Percentiles rank a stretch among this genome's conserved stretches.
phyloP scores from a whole-genome alignment of 2,888 invertebrate genomes.

The Margaritifera margaritifera region DNA sequence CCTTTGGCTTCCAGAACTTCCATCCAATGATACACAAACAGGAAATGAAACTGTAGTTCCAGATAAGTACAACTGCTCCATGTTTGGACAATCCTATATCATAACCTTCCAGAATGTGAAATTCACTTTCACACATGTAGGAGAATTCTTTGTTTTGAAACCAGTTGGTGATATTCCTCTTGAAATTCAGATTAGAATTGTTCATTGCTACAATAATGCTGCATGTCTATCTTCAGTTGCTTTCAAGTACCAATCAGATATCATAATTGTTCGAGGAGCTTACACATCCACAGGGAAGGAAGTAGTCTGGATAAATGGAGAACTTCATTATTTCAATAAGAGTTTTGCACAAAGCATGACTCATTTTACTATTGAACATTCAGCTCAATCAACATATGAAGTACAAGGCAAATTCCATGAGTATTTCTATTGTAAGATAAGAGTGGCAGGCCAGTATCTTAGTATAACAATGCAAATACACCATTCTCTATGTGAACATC shows the following conservation, averaged over 20 bases:
- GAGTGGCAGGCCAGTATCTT: slow-evolving; percentile 15
- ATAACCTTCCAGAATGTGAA: slow-evolving; percentile 20
- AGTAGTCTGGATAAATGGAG: slow-evolving; percentile 31
- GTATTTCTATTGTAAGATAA: slow-evolving; percentile 9
- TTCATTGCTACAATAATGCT: slow-evolving; percentile 23
- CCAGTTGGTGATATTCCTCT: slow-evolving; percentile 3
- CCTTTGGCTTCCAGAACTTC: slow-evolving; percentile 8
- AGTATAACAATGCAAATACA: slow-evolving; percentile 22
- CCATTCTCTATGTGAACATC: slow-evolving; percentile 12
- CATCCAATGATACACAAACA: slow-evolving; percentile 2
- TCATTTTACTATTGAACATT: slow-evolving; percentile 6
- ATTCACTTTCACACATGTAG: slow-evolving; percentile 26
- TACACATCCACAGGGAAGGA: slow-evolving; percentile 14
- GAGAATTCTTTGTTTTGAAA: slow-evolving; percentile 32
- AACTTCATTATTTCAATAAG: slow-evolving; percentile 10
- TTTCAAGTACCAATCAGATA: slow-evolving; percentile 17
- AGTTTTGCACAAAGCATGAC: neutral
- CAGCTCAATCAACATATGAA: slow-evolving; percentile 8
- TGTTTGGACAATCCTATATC: slow-evolving; percentile 35
- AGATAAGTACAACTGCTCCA: slow-evolving; percentile 11
- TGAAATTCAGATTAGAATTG: slow-evolving; percentile 26
- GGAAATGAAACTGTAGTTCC: neutral
- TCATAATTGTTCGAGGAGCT: slow-evolving; percentile 32
- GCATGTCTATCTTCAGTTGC: slow-evolving; percentile 33
- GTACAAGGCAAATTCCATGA: slow-evolving; percentile 9